Evolutionary conservation across 2,888 invertebrate genomes (phyloP).

Genomic region (Neria commutata): DNA sequence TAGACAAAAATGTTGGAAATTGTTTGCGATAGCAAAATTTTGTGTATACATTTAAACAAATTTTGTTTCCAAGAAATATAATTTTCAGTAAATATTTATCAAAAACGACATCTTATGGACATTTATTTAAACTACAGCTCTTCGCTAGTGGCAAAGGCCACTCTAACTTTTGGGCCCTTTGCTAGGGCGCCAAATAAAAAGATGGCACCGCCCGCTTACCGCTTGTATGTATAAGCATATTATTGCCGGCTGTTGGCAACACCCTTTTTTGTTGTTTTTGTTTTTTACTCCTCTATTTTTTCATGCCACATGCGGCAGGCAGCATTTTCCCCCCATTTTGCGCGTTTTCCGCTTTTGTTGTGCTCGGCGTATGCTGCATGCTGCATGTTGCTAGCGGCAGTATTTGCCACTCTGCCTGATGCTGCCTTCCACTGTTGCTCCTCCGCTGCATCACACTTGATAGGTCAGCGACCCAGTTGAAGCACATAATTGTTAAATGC

Average conservation of each 20-base stretch:
- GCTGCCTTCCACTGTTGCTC: constrained; percentile 29
- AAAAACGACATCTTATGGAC: too few relatives aligned
- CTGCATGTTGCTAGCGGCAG: not conserved
- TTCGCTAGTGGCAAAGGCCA: too few relatives aligned
- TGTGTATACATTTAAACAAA: too few relatives aligned
- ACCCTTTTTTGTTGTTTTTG: constrained; percentile 27
- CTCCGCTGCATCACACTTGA: constrained; percentile 57
- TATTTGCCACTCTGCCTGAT: not conserved
- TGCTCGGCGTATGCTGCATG: not conserved
- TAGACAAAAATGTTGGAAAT: too few relatives aligned
- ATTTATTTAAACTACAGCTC: too few relatives aligned
- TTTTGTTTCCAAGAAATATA: too few relatives aligned
- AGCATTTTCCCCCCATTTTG: constrained; percentile 13
- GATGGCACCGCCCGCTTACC: too few relatives aligned
- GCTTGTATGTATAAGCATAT: not conserved
- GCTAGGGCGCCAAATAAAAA: too few relatives aligned
- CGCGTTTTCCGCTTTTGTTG: not conserved
- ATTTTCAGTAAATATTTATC: too few relatives aligned
- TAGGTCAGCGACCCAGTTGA: constrained; percentile 59
- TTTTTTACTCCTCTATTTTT: constrained; percentile 17
- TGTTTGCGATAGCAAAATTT: too few relatives aligned
- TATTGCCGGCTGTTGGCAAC: constrained; percentile 5
- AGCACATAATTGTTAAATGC: constrained; percentile 6
- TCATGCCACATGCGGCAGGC: not conserved
- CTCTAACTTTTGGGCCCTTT: too few relatives aligned